Conservation (phyloP, 2,888 invertebrate species). For the Agrotis segetum region DNA sequence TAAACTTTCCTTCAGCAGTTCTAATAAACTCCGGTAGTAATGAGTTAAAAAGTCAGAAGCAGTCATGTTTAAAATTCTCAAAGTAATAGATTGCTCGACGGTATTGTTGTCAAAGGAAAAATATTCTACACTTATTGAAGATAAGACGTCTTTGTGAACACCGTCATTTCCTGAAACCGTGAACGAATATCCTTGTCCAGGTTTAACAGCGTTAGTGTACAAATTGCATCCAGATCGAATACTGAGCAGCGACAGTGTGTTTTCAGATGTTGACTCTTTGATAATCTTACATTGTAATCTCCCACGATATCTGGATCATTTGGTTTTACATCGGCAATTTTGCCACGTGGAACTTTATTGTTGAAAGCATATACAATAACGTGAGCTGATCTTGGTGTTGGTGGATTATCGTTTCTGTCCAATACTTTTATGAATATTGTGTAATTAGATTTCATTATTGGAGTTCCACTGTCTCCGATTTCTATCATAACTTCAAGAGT, state of each 20-base stretch:
- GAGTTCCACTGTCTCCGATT: conserved; percentile 97
- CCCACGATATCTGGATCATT: conserved; percentile 97
- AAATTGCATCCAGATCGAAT: conserved; percentile 96
- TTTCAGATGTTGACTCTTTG: conserved; percentile 92
- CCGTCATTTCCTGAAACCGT: conserved; percentile 97
- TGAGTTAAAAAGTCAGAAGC: conserved; percentile 94
- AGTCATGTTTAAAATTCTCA: conserved; percentile 94
- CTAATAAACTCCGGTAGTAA: conserved; percentile 94
- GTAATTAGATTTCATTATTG: conserved; percentile 95
- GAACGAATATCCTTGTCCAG: conserved; percentile 94
- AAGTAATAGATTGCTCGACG: conserved; percentile 95
- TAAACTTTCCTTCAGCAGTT: conserved; percentile 93
- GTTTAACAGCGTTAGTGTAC: conserved; percentile 93
- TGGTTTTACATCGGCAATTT: conserved; percentile 97
- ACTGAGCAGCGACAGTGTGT: conserved; percentile 91
- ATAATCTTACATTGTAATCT: conserved; percentile 96
- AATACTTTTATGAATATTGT: conserved; percentile 94
- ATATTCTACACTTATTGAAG: conserved; percentile 96
- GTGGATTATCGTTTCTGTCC: conserved; percentile 98
- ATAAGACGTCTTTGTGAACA: conserved; percentile 96
- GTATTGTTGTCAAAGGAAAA: conserved; percentile 95
- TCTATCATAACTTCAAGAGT: conserved; percentile 94
- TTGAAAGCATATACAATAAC: conserved; percentile 95
- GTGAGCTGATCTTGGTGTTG: conserved; percentile 95
- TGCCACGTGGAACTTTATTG: conserved; percentile 94